Evolutionary conservation across 2,113 vertebrate species (phyloP).

Genomic region (Holacanthus passer): DNA sequence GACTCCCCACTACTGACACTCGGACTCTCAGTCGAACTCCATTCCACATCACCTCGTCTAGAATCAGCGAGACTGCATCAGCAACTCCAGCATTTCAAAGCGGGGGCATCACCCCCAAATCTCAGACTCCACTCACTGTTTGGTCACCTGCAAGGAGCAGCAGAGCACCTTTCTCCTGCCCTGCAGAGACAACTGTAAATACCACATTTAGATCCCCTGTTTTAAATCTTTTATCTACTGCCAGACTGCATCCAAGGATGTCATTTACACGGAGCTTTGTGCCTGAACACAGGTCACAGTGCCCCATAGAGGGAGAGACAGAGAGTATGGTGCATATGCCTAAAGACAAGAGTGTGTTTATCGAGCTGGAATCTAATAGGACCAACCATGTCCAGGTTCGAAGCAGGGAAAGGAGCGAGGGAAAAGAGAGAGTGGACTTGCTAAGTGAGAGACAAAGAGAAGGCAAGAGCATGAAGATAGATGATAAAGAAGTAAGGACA

Average conservation of each 20-base stretch:
- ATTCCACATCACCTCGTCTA: conserved; percentile 74
- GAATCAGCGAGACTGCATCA: conserved; percentile 35
- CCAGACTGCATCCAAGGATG: conserved; percentile 59
- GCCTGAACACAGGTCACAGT: conserved; percentile 41
- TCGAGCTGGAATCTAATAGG: conserved; percentile 74
- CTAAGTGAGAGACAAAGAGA: conserved; percentile 60
- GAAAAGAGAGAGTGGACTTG: conserved; percentile 55
- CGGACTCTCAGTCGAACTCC: conserved; percentile 52
- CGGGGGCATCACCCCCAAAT: conserved; percentile 32
- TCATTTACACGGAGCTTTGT: conserved; percentile 48
- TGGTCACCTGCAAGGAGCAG: conserved; percentile 67
- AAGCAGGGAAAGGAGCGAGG: conserved; percentile 73
- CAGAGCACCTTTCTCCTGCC: conserved; percentile 44
- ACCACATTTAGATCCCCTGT: conserved; percentile 40
- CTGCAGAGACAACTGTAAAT: conserved; percentile 48
- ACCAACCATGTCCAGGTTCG: conserved; percentile 81
- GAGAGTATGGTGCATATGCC: conserved; percentile 73
- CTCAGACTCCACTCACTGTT: conserved; percentile 47
- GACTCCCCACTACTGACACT: conserved; percentile 61
- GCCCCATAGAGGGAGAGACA: conserved; percentile 51
- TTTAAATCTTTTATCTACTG: conserved; percentile 50
- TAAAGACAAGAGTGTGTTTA: conserved; percentile 79
- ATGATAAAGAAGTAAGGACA: conserved; percentile 57
- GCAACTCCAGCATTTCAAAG: conserved; percentile 31
- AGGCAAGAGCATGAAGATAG: conserved; percentile 54